A percentile compares a stretch with the other conserved stretches of the same genome.
Evolutionary conservation across 2,113 vertebrate species (phyloP).

Genomic region (Mixornis gularis): DNA sequence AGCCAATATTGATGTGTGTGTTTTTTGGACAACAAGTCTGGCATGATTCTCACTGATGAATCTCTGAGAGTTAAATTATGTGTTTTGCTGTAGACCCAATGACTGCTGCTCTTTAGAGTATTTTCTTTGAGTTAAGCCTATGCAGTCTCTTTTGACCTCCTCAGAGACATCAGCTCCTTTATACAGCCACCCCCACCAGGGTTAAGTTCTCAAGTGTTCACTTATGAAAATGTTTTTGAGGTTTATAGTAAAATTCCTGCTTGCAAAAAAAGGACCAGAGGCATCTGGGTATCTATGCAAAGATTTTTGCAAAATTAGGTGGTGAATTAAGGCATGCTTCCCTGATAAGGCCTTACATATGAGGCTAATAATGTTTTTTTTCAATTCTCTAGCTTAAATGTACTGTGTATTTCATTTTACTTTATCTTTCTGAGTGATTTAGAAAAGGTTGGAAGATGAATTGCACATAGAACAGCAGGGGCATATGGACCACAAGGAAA

Average conservation of each 20-base stretch:
- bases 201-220: not conserved
- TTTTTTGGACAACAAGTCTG: not conserved
- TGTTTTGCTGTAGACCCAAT: not conserved
- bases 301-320: not conserved
- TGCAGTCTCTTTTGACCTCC: not conserved
- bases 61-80: not conserved
- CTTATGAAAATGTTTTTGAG: not conserved
- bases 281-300: not conserved
- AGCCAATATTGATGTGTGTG: not conserved
- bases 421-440: not conserved
- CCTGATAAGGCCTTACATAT: not conserved
- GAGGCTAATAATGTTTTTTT: not conserved
- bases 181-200: not conserved
- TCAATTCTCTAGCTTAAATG: not conserved
- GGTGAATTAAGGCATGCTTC: not conserved
- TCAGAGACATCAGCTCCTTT: not conserved
- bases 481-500: not conserved
- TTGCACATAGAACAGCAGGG: not conserved
- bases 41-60: not conserved
- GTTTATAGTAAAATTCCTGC: not conserved
- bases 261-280: not conserved
- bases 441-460: not conserved
- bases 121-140: not conserved
- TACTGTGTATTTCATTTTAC: not conserved
- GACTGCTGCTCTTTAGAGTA: not conserved